phyloP scores from a whole-genome alignment of 2,113 vertebrate species.

The Brachyhypopomus gauderio region DNA sequence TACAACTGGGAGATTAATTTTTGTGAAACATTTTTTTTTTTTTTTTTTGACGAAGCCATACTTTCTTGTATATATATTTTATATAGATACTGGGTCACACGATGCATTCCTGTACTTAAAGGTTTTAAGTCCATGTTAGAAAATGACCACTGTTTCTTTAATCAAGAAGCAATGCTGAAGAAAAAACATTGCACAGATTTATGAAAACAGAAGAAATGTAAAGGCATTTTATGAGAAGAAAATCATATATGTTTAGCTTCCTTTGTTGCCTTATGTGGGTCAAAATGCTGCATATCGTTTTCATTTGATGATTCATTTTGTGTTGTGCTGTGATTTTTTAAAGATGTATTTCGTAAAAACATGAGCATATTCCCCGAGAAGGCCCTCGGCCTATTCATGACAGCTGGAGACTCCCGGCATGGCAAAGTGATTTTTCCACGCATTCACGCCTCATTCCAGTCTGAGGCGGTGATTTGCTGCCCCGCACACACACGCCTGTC shows the following conservation, averaged over 20 bases:
- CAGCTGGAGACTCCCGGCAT: slow-evolving; percentile 5
- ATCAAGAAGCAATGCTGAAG: background rate
- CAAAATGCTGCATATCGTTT: background rate
- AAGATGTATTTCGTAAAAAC: background rate
- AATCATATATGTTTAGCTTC: too few relatives aligned
- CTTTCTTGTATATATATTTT: background rate
- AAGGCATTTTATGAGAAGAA: too few relatives aligned
- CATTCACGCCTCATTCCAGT: background rate
- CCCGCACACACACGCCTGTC: background rate
- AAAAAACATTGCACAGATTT: background rate
- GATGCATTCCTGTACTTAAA: background rate
- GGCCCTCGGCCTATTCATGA: background rate
- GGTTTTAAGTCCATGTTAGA: background rate
- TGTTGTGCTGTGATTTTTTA: background rate
- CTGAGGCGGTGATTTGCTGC: slow-evolving; percentile 36
- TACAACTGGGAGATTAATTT: slow-evolving; percentile 7
- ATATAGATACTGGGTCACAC: background rate
- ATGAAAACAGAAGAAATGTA: too few relatives aligned
- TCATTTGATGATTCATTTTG: background rate
- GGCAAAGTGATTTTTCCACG: background rate
- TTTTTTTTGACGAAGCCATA: background rate
- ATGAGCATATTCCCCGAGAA: background rate
- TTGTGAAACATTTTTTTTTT: background rate
- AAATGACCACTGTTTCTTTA: background rate
- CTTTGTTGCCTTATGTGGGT: background rate